phyloP scores from a whole-genome alignment of 2,797 vertebrate species.

The Brachyalestes nurse region DNA sequence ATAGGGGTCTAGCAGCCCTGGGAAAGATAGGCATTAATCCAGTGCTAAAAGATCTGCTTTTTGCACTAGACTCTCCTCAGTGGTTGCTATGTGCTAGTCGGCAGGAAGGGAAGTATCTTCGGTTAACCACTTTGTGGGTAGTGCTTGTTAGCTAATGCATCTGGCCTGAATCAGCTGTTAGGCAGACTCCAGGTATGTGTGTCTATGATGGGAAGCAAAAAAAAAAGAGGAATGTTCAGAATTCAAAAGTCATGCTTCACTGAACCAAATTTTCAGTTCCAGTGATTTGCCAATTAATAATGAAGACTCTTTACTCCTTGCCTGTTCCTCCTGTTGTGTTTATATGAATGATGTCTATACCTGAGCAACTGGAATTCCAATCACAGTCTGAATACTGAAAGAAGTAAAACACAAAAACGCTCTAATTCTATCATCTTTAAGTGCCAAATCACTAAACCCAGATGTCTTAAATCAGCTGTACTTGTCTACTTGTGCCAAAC shows the following conservation, averaged over 20 bases:
- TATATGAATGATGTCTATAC: neutral
- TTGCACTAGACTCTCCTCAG: slow-evolving; percentile 77
- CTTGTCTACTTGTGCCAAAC: neutral
- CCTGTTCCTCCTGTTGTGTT: neutral
- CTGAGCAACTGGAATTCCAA: neutral
- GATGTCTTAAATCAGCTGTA: neutral
- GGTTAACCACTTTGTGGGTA: slow-evolving; percentile 66
- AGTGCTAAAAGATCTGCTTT: slow-evolving; percentile 71
- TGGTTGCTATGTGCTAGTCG: slow-evolving; percentile 82
- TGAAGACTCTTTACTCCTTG: neutral
- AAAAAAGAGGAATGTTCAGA: slow-evolving; percentile 17
- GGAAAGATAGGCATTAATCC: slow-evolving; percentile 64
- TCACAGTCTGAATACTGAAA: neutral
- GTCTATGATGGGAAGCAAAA: neutral
- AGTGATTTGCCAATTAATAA: slow-evolving; percentile 23
- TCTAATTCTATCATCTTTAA: neutral
- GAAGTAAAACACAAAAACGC: neutral
- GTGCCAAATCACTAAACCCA: neutral
- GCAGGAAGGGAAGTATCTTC: slow-evolving; percentile 72
- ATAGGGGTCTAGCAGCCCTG: slow-evolving; percentile 75
- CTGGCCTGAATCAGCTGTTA: slow-evolving; percentile 45
- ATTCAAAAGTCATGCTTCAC: neutral
- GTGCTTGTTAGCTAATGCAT: slow-evolving; percentile 62
- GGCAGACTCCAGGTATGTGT: slow-evolving; percentile 61
- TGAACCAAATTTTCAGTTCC: neutral